These are phyloP conservation scores for Suricata suricatta DNA, from an alignment of 2,113 vertebrate genomes.

Conservation along the genomic window DNA sequence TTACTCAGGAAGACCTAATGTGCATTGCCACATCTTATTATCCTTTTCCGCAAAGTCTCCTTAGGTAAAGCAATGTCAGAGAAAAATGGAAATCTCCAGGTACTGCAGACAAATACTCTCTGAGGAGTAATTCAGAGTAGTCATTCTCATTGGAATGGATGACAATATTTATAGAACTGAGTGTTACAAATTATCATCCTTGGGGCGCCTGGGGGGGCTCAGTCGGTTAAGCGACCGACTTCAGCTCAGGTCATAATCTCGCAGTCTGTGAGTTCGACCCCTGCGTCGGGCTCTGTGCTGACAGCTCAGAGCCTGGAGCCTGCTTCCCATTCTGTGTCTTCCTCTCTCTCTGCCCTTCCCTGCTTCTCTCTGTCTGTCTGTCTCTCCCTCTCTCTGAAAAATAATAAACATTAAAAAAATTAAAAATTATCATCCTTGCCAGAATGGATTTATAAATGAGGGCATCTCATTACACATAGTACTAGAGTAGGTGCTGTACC, in stretches of 20 bases:
- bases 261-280: too few species aligned
- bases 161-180: constrained; percentile 1
- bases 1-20: background rate
- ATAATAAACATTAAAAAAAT: too few species aligned
- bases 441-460: background rate
- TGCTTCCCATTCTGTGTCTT: too few species aligned
- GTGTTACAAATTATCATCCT: background rate
- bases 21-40: constrained; percentile 62
- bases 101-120: background rate
- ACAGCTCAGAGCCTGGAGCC: too few species aligned
- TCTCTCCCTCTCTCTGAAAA: too few species aligned
- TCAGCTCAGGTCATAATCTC: too few species aligned
- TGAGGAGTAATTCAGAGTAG: background rate
- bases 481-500: background rate
- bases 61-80: background rate
- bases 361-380: too few species aligned
- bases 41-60: constrained; percentile 74
- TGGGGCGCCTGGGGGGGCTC: too few species aligned
- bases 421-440: background rate
- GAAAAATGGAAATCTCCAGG: constrained; percentile 10
- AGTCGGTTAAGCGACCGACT: too few species aligned
- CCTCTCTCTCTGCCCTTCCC: too few species aligned
- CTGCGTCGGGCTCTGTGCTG: too few species aligned
- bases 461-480: background rate
- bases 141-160: background rate